Evolutionary conservation across 2,888 invertebrate genomes (phyloP), one percentile per base, ranked within the genome.

Genomic region (Plagiodera versicolora): DNA sequence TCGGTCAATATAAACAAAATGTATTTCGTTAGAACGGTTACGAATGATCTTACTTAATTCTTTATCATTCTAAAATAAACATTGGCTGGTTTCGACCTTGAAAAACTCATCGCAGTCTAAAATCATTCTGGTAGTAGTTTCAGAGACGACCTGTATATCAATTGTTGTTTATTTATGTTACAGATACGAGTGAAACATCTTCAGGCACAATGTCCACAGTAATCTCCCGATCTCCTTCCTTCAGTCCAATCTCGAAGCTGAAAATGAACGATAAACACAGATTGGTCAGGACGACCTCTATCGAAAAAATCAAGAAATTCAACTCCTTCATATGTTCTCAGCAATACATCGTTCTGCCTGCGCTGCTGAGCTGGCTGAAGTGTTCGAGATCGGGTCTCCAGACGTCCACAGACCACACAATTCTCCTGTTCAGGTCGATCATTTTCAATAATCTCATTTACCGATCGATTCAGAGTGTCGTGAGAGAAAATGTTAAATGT

Each of bases 311-410:
- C 60, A 72, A 65, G 48, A 70, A 73, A 46, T 75, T 78, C 70
- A 78, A 79, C 71, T 70, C 67, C n/a, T 77, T 72, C 69, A 75
- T 79, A 14, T 79, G 78, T 62, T 74, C 76, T 5, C 77, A 77
- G 57, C 75, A 77, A 59, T 78, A 70, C 66, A 75, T 69, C 69
- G 67, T 78, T 18, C 65, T 79, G 0, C 78, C 79, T 8, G 72
- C 75, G 1, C 50, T 78, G 20, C 59, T 78, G 20, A 65, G 71
- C 55, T 78, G 76, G 75, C 56, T 79, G 56, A 75, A 70, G 54
- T 71, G 75, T 0, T 76, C 78, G 1, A 76, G 78, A 39, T 68
- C 68, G 8, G 69, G 69, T 4, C 65, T 77, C 5, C 73, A 75
- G 17, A 56, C 65, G 2, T 69, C 74, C 46, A 61, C 74, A 9